Evolutionary conservation across 2,888 invertebrate genomes (phyloP).

Genomic region (Sphaerophoria taeniata): DNA sequence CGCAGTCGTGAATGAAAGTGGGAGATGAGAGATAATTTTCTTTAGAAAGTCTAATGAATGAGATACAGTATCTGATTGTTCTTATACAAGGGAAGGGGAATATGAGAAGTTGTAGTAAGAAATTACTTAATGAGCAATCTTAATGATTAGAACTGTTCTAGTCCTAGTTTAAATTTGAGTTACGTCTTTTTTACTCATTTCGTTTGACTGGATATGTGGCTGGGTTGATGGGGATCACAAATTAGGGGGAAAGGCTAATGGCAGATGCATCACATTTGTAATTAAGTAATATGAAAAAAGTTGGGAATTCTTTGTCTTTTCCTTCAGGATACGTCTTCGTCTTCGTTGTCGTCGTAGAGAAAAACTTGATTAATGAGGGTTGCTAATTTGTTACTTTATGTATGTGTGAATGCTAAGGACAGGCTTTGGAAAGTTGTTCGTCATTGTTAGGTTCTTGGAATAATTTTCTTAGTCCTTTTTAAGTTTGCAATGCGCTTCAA

Average conservation of each 20-base stretch:
- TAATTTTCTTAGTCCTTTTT: too few relatives aligned
- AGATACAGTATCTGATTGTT: conserved; percentile 42
- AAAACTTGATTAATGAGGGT: too few relatives aligned
- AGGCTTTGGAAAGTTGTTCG: too few relatives aligned
- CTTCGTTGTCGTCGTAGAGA: too few relatives aligned
- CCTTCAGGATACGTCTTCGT: background rate
- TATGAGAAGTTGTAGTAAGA: conserved; percentile 38
- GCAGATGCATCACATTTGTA: background rate
- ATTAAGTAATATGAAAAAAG: conserved; percentile 4
- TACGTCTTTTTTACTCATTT: background rate
- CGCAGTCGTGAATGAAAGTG: too few relatives aligned
- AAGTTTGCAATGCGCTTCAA: too few relatives aligned
- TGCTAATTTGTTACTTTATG: too few relatives aligned
- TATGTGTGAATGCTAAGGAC: too few relatives aligned
- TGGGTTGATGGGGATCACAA: background rate
- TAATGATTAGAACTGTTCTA: conserved; percentile 19
- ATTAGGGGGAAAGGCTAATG: background rate
- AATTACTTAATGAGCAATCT: conserved; percentile 36
- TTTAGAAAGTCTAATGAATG: conserved; percentile 25
- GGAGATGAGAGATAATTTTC: background rate
- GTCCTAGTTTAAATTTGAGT: conserved; percentile 12
- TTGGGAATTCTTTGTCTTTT: background rate
- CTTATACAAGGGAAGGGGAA: conserved; percentile 4
- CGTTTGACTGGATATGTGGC: background rate
- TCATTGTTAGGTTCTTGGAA: too few relatives aligned